Evolutionary conservation across 2,113 vertebrate genomes (phyloP), one percentile per base, ranked within the genome.

Genomic region (Tupaia chinensis): DNA sequence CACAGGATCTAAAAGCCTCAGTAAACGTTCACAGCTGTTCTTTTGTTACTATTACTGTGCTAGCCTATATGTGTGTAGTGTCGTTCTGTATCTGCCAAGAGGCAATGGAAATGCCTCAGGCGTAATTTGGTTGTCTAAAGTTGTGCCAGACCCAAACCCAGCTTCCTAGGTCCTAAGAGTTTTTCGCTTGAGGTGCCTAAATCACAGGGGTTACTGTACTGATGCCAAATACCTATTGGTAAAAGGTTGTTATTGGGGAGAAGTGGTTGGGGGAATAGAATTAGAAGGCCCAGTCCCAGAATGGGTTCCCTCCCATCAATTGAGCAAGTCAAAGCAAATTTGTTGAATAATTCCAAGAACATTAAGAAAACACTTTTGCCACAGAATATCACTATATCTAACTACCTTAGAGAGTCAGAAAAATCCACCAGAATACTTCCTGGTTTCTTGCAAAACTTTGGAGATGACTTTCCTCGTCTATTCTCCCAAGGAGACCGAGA

Each of bases 111-210:
- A 87, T 81, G 68, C 60, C 54, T 81, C 13, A 27, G 81, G 54
- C 92, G 61, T 82, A 73, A 72, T 63, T 69, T 72, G 25, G 25
- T 93, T 44, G 73, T 54, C 83, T n/a, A 29, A 22, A 88, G 91
- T 85, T 53, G 53, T 61, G 25, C 44, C 44, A 79, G 65, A 85
- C 25, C 77, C 68, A 78, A 92, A 78, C 54, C 29, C 23, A 84
- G 34, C 73, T 91, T 80, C 61, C 70, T 12, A 69, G 77, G 53
- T 22, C 32, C 69, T 66, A 44, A 27, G 27, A 19, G 54, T 72
- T 93, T 95, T 80, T 69, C 83, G 14, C 32, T 82, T 25, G n/a
- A 96, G 82, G 61, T 34, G 14, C n/a, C 96, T 85, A 73, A 87
- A 54, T 29, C 23, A 17, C n/a, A 84, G 69, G n/a, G 32, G 29